A percentile compares a stretch with the other conserved stretches of the same genome.
These are phyloP conservation scores for Kradibia gibbosae DNA, from an alignment of 1,140 invertebrate species.

Conservation along the genomic window DNA sequence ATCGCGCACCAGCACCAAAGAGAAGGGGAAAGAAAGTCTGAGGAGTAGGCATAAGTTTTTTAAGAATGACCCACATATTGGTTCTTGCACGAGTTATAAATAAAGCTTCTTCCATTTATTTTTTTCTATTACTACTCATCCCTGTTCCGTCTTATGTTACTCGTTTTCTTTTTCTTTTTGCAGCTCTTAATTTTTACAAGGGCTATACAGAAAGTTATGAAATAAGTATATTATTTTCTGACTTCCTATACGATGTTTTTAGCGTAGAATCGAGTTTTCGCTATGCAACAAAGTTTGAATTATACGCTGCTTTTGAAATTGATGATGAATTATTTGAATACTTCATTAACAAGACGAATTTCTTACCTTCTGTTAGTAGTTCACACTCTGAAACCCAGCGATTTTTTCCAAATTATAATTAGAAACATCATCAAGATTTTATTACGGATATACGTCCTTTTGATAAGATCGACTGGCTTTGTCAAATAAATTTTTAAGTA, in stretches of 20 bases:
- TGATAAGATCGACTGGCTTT: too few relatives aligned
- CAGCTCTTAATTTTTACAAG: background rate
- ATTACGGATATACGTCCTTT: background rate
- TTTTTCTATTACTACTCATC: constrained; percentile 11
- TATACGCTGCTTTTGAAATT: background rate
- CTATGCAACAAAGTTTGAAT: background rate
- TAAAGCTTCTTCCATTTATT: constrained; percentile 54
- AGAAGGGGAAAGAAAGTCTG: constrained; percentile 41
- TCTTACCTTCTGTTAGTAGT: background rate
- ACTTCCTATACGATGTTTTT: too few relatives aligned
- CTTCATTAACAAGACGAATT: background rate
- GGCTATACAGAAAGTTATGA: background rate
- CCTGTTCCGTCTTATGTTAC: background rate
- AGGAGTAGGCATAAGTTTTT: constrained; percentile 60
- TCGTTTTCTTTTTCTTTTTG: background rate
- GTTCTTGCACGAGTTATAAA: constrained; percentile 60
- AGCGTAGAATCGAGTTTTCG: background rate
- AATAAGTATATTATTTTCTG: too few relatives aligned
- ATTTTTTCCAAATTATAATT: background rate
- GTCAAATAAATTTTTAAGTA: background rate
- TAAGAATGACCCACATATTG: constrained; percentile 62
- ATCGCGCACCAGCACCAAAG: constrained; percentile 30
- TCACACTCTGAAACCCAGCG: background rate
- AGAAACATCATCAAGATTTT: background rate
- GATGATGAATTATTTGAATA: constrained; percentile 4